Evolutionary conservation across 2,797 vertebrate species (phyloP).

Genomic region (Cyclura pinguis): DNA sequence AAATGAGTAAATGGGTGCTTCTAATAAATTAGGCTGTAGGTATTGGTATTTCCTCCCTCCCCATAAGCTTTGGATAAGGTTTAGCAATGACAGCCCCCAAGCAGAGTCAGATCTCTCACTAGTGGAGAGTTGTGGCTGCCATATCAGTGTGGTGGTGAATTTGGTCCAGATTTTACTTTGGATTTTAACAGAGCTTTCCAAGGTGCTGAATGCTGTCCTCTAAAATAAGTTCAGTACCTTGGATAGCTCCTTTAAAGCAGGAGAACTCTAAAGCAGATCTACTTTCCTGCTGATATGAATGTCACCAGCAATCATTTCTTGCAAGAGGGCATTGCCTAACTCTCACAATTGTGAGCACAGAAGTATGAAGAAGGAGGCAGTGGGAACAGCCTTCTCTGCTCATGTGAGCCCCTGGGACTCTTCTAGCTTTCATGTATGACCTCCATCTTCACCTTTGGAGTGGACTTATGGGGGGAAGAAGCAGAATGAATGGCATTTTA

Average conservation of each 20-base stretch:
- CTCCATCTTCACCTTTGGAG: background rate
- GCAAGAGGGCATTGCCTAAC: no score
- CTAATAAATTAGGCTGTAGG: background rate
- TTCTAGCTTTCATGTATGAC: background rate
- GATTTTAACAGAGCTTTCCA: no score
- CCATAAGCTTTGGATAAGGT: background rate
- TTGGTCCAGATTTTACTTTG: no score
- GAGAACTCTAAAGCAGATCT: no score
- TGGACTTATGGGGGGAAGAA: background rate
- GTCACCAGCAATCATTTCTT: no score
- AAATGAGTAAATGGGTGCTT: no score
- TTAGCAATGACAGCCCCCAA: background rate
- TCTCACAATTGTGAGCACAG: background rate
- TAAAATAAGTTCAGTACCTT: no score
- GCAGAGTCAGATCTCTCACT: background rate
- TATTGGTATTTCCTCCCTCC: no score
- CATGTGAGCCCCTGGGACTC: background rate
- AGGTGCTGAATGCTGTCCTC: background rate
- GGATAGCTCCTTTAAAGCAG: no score
- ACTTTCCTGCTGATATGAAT: no score
- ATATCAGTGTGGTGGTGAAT: background rate
- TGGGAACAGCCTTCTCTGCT: background rate
- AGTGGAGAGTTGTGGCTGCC: background rate
- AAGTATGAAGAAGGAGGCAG: background rate
- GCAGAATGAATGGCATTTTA: background rate